Conservation (phyloP, 2,888 invertebrate genomes). For the Brachylomia viminalis region DNA sequence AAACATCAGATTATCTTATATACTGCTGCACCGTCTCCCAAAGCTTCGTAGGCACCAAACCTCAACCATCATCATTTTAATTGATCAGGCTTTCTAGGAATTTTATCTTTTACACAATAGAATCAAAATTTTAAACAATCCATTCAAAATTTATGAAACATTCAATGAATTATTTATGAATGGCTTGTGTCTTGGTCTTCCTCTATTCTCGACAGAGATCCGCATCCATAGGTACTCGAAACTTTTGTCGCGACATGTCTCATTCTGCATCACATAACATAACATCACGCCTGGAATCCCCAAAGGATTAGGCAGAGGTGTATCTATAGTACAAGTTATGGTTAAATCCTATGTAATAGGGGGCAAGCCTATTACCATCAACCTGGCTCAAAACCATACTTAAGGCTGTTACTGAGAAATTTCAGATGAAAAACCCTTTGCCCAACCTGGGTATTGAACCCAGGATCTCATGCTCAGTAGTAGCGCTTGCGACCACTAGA, state of each 20-base stretch:
- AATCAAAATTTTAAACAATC: no score
- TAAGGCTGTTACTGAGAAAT: not conserved
- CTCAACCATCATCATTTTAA: not conserved
- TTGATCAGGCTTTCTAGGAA: not conserved
- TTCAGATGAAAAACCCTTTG: not conserved
- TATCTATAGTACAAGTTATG: not conserved
- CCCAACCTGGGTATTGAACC: not conserved
- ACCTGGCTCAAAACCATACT: not conserved
- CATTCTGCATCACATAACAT: not conserved
- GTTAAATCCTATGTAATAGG: not conserved
- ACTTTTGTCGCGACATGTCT: not conserved
- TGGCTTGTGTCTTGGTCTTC: not conserved
- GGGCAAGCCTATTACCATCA: not conserved
- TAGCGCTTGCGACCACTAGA: no score
- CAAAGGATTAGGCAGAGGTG: not conserved
- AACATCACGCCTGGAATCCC: not conserved
- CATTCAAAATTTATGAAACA: not conserved
- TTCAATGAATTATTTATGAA: not conserved
- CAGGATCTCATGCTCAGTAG: no score
- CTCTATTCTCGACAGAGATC: not conserved
- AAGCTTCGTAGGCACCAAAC: not conserved
- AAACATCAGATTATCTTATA: not conserved
- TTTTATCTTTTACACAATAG: not conserved
- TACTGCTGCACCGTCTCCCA: not conserved
- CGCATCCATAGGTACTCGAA: no score